Evolutionary conservation across 2,113 vertebrate genomes (phyloP).

Genomic region (Heterotis niloticus): DNA sequence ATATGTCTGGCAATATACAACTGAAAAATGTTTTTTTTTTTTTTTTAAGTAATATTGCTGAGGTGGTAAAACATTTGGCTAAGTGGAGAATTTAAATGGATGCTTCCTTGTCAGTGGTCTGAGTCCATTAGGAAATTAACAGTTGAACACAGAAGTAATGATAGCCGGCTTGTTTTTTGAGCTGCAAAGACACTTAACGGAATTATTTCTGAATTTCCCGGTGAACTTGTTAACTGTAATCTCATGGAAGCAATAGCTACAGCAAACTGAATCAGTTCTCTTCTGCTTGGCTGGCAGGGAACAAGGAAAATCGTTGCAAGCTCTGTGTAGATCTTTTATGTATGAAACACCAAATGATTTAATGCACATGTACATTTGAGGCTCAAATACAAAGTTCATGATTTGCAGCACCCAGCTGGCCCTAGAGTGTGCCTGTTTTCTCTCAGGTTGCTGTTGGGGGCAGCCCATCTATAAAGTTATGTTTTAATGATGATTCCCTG

Average conservation of each 20-base stretch:
- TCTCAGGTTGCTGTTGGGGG: too few relatives aligned
- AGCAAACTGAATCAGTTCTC: neutral
- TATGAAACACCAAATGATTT: conserved; percentile 4
- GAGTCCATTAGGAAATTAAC: neutral
- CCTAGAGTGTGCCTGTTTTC: too few relatives aligned
- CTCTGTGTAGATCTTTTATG: neutral
- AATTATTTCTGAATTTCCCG: neutral
- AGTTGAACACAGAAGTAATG: neutral
- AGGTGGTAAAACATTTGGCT: conserved; percentile 21
- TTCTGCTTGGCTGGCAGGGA: neutral
- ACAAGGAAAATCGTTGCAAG: neutral
- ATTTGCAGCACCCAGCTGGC: too few relatives aligned
- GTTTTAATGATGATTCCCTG: conserved; percentile 19
- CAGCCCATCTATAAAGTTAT: neutral
- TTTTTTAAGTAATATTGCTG: conserved; percentile 20
- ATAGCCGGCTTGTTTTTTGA: neutral
- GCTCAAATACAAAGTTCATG: too few relatives aligned
- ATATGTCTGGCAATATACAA: too few relatives aligned
- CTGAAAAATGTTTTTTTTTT: neutral
- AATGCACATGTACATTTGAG: neutral
- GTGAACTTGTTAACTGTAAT: neutral
- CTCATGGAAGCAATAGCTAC: neutral
- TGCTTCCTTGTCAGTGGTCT: neutral
- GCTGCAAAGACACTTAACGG: neutral
- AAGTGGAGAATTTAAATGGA: conserved; percentile 23